A percentile compares a stretch with the other conserved stretches of the same genome.
Evolutionary conservation across 2,113 vertebrate genomes (phyloP).

Genomic region (Albula goreensis): DNA sequence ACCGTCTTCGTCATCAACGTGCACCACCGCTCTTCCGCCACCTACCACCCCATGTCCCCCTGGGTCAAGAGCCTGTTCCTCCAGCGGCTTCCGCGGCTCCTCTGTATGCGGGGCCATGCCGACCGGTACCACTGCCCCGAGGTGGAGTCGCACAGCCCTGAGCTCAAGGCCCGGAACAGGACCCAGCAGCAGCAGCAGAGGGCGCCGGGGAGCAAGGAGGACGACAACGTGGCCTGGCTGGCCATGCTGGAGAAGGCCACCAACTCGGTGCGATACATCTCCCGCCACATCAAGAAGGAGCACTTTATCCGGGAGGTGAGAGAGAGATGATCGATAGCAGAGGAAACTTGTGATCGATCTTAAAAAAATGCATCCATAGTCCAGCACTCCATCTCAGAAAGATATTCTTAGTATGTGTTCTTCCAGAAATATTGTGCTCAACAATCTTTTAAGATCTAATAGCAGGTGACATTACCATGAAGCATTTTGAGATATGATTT

Average conservation of each 20-base stretch:
- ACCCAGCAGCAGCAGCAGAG: conserved; percentile 52
- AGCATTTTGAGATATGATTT: background rate
- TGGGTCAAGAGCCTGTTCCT: conserved; percentile 94
- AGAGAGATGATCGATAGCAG: conserved; percentile 20
- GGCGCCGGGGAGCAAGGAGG: conserved; percentile 70
- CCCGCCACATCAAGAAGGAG: conserved; percentile 89
- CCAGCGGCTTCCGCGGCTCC: conserved; percentile 81
- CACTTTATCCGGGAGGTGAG: conserved; percentile 91
- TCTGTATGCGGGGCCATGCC: conserved; percentile 88
- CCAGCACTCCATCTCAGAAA: background rate
- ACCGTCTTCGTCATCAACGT: conserved; percentile 96
- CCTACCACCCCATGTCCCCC: conserved; percentile 94
- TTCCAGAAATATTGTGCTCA: background rate
- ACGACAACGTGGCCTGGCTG: conserved; percentile 74
- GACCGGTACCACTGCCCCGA: conserved; percentile 84
- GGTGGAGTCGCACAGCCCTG: conserved; percentile 65
- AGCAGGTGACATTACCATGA: background rate
- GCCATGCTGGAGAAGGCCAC: conserved; percentile 88
- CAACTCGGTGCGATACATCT: conserved; percentile 90
- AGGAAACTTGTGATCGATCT: background rate
- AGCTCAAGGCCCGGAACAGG: conserved; percentile 62
- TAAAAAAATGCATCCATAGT: background rate
- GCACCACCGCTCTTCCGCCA: conserved; percentile 91
- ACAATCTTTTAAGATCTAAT: background rate
- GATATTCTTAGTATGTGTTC: background rate